These are phyloP conservation scores for Chlorodrepanis virens DNA, from an alignment of 2,113 vertebrate genomes.

Conservation along the genomic window DNA sequence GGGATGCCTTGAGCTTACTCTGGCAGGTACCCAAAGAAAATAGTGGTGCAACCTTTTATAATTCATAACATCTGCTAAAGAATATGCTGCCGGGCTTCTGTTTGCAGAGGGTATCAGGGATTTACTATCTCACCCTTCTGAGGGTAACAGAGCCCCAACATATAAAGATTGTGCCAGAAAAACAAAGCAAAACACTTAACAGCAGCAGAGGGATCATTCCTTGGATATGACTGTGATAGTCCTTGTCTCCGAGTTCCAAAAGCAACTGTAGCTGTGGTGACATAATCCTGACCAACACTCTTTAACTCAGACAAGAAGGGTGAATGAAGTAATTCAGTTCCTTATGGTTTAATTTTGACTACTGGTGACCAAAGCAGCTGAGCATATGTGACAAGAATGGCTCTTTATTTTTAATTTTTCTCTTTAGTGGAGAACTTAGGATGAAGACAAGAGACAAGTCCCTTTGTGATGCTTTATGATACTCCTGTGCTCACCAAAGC, in stretches of 20 bases:
- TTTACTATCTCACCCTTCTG: background rate
- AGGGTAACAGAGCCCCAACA: background rate
- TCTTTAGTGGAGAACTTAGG: background rate
- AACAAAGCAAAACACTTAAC: background rate
- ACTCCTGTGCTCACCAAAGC: background rate
- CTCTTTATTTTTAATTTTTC: background rate
- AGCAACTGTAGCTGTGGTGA: background rate
- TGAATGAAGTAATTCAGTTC: background rate
- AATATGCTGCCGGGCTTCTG: background rate
- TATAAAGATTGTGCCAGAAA: background rate
- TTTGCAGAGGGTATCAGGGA: background rate
- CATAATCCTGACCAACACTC: accelerated
- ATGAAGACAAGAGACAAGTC: background rate
- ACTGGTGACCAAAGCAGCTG: background rate
- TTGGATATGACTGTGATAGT: background rate
- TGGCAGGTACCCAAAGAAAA: background rate
- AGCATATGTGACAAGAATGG: background rate
- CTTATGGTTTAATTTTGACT: background rate
- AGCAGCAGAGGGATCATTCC: background rate
- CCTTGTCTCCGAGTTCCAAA: background rate
- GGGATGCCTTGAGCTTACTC: background rate
- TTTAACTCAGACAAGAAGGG: background rate
- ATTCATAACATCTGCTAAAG: background rate
- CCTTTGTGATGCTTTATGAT: background rate
- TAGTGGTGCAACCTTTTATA: background rate